Percentiles rank a stretch among this genome's conserved stretches.
Conservation (phyloP, 1,140 invertebrate species). For the Cotesia glomerata region DNA sequence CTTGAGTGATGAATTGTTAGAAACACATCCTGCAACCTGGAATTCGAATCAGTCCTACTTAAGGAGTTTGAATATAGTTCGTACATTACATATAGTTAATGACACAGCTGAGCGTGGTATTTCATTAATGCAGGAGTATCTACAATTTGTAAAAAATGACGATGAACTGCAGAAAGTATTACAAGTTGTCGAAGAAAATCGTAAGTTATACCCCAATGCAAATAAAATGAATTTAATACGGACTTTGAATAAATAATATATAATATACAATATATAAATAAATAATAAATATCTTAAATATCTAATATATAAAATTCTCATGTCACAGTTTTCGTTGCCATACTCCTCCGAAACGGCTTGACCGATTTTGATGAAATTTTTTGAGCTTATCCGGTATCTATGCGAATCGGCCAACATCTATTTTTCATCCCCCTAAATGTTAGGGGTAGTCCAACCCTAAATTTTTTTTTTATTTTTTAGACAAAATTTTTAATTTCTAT, state of each 20-base stretch:
- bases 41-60: constrained; percentile 12
- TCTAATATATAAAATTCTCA: too few species aligned
- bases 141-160: constrained; percentile 1
- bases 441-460: too few species aligned
- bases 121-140: constrained; percentile 9
- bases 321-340: too few species aligned
- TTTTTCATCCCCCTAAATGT: too few species aligned
- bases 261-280: too few species aligned
- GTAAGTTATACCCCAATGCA: neutral
- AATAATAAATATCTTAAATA: too few species aligned
- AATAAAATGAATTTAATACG: constrained; percentile 16
- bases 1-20: constrained; percentile 6
- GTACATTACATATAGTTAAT: constrained; percentile 16
- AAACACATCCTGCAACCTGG: constrained; percentile 11
- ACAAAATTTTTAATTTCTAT: too few species aligned
- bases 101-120: constrained; percentile 16
- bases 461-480: too few species aligned
- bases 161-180: constrained; percentile 10
- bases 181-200: constrained; percentile 22
- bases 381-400: too few species aligned
- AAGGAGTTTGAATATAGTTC: neutral
- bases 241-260: neutral
- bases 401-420: too few species aligned
- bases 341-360: too few species aligned
- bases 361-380: too few species aligned